A percentile compares a stretch with the other conserved stretches of the same genome.
Evolutionary conservation across 2,113 vertebrate genomes (phyloP).

Genomic region (Procavia capensis): DNA sequence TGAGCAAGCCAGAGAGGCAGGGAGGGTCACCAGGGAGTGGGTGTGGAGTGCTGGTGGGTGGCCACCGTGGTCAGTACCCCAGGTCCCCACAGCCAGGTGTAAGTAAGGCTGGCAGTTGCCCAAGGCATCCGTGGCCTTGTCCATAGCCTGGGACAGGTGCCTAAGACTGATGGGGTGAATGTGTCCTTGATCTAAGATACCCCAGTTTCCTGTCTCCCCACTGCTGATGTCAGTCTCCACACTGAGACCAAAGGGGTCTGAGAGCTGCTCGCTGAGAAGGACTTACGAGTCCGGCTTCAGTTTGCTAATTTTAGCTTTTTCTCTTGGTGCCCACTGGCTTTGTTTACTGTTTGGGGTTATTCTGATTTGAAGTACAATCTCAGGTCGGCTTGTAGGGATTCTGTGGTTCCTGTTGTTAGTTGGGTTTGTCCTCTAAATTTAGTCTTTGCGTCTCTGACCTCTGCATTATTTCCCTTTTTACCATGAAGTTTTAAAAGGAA

Average conservation of each 20-base stretch:
- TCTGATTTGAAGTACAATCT: background rate
- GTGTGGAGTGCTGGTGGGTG: background rate
- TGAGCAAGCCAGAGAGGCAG: background rate
- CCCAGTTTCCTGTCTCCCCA: background rate
- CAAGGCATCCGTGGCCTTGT: background rate
- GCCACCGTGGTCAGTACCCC: background rate
- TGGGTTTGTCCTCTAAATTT: background rate
- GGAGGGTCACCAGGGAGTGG: background rate
- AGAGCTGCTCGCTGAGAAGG: background rate
- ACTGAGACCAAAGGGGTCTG: rapidly evolving
- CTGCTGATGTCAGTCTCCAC: background rate
- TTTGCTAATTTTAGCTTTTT: background rate
- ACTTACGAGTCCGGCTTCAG: too few relatives aligned
- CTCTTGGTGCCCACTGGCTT: background rate
- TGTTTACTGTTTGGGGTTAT: background rate
- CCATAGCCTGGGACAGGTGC: background rate
- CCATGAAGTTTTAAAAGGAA: background rate
- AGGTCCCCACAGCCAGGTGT: background rate
- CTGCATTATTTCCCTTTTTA: background rate
- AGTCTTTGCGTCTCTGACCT: background rate
- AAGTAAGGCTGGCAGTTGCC: background rate
- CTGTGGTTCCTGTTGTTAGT: background rate
- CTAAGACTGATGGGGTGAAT: background rate
- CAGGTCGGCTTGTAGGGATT: too few relatives aligned
- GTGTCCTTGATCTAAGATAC: background rate